Conservation (phyloP, 2,797 vertebrate species). For the Anomalospiza imberbis region DNA sequence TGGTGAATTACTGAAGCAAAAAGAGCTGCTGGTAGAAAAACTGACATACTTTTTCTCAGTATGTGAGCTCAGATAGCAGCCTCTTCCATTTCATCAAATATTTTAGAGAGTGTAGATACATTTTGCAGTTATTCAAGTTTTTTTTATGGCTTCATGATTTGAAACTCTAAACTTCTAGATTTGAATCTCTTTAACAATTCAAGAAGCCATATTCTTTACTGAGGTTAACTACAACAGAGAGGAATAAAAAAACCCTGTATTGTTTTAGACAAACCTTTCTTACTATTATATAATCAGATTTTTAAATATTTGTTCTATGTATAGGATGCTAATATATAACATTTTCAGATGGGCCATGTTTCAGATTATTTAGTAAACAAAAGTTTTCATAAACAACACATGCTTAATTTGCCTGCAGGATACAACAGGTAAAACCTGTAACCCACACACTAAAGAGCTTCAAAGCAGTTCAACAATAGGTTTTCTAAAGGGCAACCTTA, state of each 20-base stretch:
- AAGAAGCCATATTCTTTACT: slow-evolving; percentile 37
- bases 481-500: slow-evolving; percentile 70
- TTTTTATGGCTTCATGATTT: slow-evolving; percentile 15
- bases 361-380: slow-evolving; percentile 55
- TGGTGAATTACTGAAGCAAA: slow-evolving; percentile 78
- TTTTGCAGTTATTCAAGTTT: not conserved
- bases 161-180: not conserved
- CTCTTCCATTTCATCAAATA: not conserved
- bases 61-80: not conserved
- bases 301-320: not conserved
- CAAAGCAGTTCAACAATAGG: slow-evolving; percentile 79
- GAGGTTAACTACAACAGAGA: not conserved
- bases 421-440: slow-evolving; percentile 27
- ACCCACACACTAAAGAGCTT: slow-evolving; percentile 63
- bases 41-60: not conserved
- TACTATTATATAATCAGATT: not conserved
- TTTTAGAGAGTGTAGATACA: not conserved
- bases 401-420: slow-evolving; percentile 5
- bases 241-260: not conserved
- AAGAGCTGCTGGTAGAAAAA: not conserved
- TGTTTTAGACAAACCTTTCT: slow-evolving; percentile 8
- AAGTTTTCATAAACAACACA: slow-evolving; percentile 6
- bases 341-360: slow-evolving; percentile 62
- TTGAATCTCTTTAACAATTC: slow-evolving; percentile 20
- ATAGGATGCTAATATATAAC: slow-evolving; percentile 18